These are phyloP conservation scores for Darevskia nairensis DNA, from an alignment of 2,797 vertebrate species.

Conservation along the genomic window DNA sequence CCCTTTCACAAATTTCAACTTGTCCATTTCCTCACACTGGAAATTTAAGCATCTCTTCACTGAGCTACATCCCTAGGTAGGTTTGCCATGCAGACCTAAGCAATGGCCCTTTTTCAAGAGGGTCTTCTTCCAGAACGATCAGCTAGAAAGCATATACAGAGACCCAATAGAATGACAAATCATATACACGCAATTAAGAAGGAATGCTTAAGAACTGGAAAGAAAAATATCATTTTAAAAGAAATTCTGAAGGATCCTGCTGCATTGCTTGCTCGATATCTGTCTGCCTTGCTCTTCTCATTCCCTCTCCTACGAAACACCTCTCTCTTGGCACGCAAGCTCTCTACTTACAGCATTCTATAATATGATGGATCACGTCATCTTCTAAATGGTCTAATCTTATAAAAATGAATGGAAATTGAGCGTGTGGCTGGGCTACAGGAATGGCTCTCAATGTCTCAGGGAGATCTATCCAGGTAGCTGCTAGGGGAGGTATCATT, in stretches of 20 bases:
- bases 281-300: background rate
- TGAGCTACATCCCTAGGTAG: background rate
- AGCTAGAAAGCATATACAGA: slow-evolving; percentile 4
- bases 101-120: background rate
- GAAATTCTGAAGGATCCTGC: background rate
- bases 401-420: background rate
- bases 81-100: background rate
- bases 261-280: background rate
- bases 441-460: background rate
- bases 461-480: background rate
- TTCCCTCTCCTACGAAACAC: background rate
- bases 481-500: background rate
- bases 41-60: slow-evolving; percentile 44
- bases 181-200: fast-evolving
- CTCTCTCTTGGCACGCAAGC: background rate
- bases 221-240: background rate
- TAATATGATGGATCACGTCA: background rate
- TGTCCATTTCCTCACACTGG: slow-evolving; percentile 33
- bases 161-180: slow-evolving; percentile 28
- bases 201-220: slow-evolving; percentile 9
- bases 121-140: background rate
- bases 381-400: background rate
- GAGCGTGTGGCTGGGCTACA: background rate
- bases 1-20: background rate
- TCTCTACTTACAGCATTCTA: background rate